Conservation (phyloP, 2,888 invertebrate species). For the Trichopoda pennipes region DNA sequence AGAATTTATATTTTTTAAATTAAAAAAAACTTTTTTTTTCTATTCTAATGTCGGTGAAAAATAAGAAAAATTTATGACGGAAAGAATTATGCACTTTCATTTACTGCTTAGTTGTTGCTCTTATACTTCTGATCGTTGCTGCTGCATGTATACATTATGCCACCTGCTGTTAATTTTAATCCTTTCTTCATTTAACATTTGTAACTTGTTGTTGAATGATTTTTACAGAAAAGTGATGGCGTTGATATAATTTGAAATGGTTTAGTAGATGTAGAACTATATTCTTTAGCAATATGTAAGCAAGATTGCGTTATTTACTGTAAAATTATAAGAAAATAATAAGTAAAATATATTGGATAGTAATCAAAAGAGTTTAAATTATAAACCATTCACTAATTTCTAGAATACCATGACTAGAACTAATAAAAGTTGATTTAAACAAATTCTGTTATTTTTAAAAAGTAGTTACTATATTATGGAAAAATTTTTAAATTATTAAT, state of each 20-base stretch:
- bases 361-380: background rate
- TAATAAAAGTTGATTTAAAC: too few species aligned
- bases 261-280: slow-evolving; percentile 35
- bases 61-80: background rate
- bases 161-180: slow-evolving; percentile 67
- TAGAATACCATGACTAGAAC: background rate
- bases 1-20: slow-evolving; percentile 47
- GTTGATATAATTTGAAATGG: slow-evolving; percentile 63
- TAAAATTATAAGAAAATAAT: slow-evolving; percentile 28
- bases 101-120: slow-evolving; percentile 26
- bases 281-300: slow-evolving; percentile 39
- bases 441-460: too few species aligned
- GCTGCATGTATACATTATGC: slow-evolving; percentile 54
- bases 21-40: slow-evolving; percentile 49
- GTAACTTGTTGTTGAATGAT: slow-evolving; percentile 61
- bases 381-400: slow-evolving; percentile 8
- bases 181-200: slow-evolving; percentile 42
- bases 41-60: slow-evolving; percentile 52
- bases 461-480: too few species aligned
- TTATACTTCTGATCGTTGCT: background rate
- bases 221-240: slow-evolving; percentile 60
- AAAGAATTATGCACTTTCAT: slow-evolving; percentile 31
- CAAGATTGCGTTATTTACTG: slow-evolving; percentile 38
- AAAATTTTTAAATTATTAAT: too few species aligned
- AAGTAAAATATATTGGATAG: background rate